A percentile compares a stretch with the other conserved stretches of the same genome.
Conservation (phyloP, 2,113 vertebrate species). For the Eleginops maclovinus region DNA sequence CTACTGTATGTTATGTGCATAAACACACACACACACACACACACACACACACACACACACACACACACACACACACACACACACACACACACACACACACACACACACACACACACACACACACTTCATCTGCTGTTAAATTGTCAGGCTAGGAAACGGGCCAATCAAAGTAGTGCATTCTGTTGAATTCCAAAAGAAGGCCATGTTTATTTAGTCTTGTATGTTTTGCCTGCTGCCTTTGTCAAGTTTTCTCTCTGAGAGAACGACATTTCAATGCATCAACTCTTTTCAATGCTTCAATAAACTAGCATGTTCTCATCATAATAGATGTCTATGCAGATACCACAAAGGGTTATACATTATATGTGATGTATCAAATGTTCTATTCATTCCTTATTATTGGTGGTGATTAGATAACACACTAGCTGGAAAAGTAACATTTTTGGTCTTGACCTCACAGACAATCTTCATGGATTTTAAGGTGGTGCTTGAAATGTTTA, state of each 20-base stretch:
- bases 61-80: slow-evolving; percentile 1
- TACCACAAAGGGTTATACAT: not conserved
- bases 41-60: not conserved
- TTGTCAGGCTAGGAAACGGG: not conserved
- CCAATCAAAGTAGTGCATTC: not conserved
- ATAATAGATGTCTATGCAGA: too few species aligned
- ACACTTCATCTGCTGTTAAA: not conserved
- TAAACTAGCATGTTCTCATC: too few species aligned
- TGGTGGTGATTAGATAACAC: not conserved
- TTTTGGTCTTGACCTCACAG: not conserved
- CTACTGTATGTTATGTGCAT: too few species aligned
- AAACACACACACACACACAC: not conserved
- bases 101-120: slow-evolving; percentile 14
- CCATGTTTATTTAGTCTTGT: too few species aligned
- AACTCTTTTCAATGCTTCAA: too few species aligned
- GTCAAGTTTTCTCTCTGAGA: too few species aligned
- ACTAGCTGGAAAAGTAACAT: not conserved
- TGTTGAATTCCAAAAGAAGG: not conserved
- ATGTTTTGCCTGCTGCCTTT: too few species aligned
- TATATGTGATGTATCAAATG: not conserved
- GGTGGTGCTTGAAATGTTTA: not conserved
- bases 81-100: slow-evolving; percentile 18
- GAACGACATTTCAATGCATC: too few species aligned
- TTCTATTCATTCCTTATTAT: not conserved
- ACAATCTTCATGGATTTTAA: not conserved